phyloP scores from a whole-genome alignment of 1,140 invertebrate species.

The Calliopsis andreniformis region DNA sequence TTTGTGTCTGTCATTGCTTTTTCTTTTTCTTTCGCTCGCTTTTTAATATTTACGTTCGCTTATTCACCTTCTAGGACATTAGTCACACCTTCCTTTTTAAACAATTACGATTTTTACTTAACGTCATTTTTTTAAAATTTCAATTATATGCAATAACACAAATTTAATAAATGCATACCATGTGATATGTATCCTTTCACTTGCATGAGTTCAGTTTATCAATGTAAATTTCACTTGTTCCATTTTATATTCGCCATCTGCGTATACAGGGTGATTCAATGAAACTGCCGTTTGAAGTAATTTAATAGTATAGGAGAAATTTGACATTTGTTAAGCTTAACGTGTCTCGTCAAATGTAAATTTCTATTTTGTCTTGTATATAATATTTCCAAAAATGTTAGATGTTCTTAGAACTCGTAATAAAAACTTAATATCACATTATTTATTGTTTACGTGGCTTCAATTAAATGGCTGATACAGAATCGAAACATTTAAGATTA shows the following conservation, averaged over 20 bases:
- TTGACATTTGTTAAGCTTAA: no score
- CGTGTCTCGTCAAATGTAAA: no score
- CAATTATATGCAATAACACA: background rate
- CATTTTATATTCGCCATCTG: background rate
- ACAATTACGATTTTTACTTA: background rate
- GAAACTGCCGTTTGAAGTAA: background rate
- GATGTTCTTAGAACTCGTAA: no score
- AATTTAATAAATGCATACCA: slow-evolving; percentile 1
- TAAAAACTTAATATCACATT: no score
- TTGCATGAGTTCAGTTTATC: slow-evolving; percentile 11
- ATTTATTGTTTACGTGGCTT: no score
- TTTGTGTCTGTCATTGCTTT: slow-evolving; percentile 21
- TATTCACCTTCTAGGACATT: background rate
- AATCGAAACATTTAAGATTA: no score
- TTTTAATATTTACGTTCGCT: background rate
- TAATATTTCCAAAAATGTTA: no score
- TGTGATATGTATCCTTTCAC: background rate
- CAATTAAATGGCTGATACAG: no score
- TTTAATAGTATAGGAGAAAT: background rate
- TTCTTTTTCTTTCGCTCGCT: background rate
- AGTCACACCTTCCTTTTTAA: background rate
- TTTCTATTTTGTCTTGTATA: no score
- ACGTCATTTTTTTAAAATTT: no score
- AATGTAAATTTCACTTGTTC: background rate
- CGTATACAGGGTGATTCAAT: background rate